Conservation (phyloP, 2,797 vertebrate species). For the Psittacula derbiana region DNA sequence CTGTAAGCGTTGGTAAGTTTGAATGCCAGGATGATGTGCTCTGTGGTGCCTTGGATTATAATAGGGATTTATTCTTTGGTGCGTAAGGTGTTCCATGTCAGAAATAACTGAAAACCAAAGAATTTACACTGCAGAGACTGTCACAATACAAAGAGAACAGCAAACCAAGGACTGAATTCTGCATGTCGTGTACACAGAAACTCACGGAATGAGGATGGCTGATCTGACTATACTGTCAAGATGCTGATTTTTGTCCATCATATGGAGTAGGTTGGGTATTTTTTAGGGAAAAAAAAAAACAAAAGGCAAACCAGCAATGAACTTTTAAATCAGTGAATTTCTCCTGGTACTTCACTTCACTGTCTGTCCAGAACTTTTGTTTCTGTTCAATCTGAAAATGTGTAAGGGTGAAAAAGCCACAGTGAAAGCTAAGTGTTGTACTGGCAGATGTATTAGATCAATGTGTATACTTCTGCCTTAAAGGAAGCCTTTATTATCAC, state of each 20-base stretch:
- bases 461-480: conserved; percentile 64
- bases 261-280: not conserved
- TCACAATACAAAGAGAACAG: not conserved
- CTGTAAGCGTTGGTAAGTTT: not conserved
- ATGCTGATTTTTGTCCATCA: conserved; percentile 34
- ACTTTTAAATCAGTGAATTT: not conserved
- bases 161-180: conserved; percentile 11
- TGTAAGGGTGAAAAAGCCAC: conserved; percentile 1
- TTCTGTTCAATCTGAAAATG: not conserved
- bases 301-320: not conserved
- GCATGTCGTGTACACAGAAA: not conserved
- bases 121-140: not conserved
- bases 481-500: conserved; percentile 73
- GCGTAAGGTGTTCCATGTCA: not conserved
- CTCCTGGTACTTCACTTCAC: conserved; percentile 13
- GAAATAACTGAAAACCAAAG: conserved; percentile 52
- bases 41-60: not conserved
- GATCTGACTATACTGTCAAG: conserved; percentile 27
- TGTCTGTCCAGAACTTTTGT: not conserved
- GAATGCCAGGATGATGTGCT: not conserved
- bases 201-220: conserved; percentile 7
- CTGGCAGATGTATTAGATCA: conserved; percentile 55
- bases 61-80: conserved; percentile 25
- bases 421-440: conserved; percentile 17
- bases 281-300: not conserved